Evolutionary conservation across 2,113 vertebrate genomes (phyloP).

Genomic region (Porphyrio hochstetteri): DNA sequence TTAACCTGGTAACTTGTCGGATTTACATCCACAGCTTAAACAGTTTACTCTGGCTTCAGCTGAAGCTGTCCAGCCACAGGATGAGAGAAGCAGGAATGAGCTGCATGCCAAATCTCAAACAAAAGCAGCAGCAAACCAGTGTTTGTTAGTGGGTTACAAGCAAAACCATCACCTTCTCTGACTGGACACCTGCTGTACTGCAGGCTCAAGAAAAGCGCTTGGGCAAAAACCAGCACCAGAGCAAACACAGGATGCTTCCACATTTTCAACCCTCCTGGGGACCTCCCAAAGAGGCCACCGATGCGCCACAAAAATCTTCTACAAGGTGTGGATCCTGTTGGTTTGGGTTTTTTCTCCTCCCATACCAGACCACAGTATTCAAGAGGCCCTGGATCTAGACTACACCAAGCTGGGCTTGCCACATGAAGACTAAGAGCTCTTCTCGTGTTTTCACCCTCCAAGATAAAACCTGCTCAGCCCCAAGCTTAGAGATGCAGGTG

Average conservation of each 20-base stretch:
- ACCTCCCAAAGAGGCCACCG: not conserved
- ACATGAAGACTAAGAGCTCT: not conserved
- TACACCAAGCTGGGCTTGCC: not conserved
- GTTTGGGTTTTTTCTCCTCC: rapidly evolving
- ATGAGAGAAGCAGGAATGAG: not conserved
- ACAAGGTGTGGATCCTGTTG: not conserved
- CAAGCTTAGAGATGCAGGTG: not conserved
- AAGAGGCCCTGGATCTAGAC: not conserved
- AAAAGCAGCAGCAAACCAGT: not conserved
- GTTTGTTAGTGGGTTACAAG: not conserved
- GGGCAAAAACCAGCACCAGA: not conserved
- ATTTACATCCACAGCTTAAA: not conserved
- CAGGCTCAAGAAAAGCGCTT: not conserved
- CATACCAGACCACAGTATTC: not conserved
- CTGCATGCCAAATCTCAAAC: not conserved
- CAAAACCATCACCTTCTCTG: not conserved
- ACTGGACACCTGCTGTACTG: not conserved
- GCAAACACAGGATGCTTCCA: not conserved
- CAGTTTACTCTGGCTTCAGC: not conserved
- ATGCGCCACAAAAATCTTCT: not conserved
- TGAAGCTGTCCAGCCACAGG: not conserved
- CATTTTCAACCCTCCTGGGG: not conserved
- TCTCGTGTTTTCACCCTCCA: not conserved
- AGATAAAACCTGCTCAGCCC: not conserved
- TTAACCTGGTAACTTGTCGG: not conserved